Base-by-base conservation (phyloP, 2,888 invertebrate genomes). In the Cephus runcator region DNA sequence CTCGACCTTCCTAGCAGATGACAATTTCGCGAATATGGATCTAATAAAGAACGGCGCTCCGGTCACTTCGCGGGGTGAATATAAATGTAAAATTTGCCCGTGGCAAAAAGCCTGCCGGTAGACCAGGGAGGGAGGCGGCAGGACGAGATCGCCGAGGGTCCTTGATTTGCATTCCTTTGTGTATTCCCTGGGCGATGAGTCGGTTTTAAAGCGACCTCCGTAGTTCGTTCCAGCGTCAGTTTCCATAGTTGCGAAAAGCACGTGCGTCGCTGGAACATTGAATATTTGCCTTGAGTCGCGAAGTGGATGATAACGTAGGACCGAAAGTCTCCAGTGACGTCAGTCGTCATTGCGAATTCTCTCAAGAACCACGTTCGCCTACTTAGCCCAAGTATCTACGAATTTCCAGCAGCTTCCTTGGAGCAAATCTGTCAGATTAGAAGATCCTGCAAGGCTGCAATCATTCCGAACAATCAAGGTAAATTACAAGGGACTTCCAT, bases 141-240 rank as follows among this genome's bases (percentile, higher is more conserved):
- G 35, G 74, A 34, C 6, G 74, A 34, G 11, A 9, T 34, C 34
- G 23, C 12, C 33, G 35, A 74, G 36, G 74, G 9, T 33, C 11
- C 74, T 33, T 11, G 11, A 83, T 85, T 83, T 84, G 79, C 81
- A 85, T 85, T 76, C 81, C 79, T 85, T 85, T 84, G 84, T 83
- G 35, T 68, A 56, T 73, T 69, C 76, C 69, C 69, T 6, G 71
- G 23, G 71, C 71, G 30, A 31, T 34, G 71, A 30, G 34, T n/a
- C 71, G n/a, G 31, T 34, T 12, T 9, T 15, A 23, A 11, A 15
- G 30, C 31, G 31, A 33, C 74, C 35, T 12, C 74, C 9, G 74
- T 4, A 15, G 0, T 56, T 23, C 9, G 9, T 23, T 9, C 0
- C 40, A 23, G 40, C 2, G 0, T 56, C 40, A 23, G 23, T 56